phyloP scores from a whole-genome alignment of 2,888 invertebrate genomes.

The Drosophila gaucha region DNA sequence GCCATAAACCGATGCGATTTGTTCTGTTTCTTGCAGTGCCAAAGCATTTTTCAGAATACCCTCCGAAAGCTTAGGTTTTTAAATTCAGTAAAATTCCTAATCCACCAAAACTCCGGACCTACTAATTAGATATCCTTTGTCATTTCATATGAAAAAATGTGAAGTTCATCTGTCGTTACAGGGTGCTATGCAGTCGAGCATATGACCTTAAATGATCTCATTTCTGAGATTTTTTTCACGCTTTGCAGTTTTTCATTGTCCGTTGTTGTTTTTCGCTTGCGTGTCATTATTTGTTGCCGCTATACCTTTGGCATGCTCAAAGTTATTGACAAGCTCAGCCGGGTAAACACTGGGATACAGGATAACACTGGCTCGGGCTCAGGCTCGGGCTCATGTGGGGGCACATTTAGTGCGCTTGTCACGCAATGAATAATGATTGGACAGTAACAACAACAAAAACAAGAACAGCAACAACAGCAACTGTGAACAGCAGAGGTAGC shows the following conservation, averaged over 20 bases:
- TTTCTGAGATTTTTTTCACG: slow-evolving; percentile 11
- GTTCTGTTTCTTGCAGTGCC: slow-evolving; percentile 11
- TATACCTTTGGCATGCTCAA: slow-evolving; percentile 66
- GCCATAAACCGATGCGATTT: slow-evolving; percentile 41
- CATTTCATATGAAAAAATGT: background rate
- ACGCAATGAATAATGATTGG: slow-evolving; percentile 80
- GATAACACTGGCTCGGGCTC: slow-evolving; percentile 14
- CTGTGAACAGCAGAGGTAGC: slow-evolving; percentile 14
- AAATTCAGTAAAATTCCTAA: background rate
- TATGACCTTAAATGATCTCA: slow-evolving; percentile 6
- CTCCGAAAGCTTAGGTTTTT: background rate
- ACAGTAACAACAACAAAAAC: slow-evolving; percentile 35
- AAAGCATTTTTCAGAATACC: slow-evolving; percentile 1
- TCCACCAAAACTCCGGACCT: too few species aligned
- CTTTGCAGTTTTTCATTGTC: slow-evolving; percentile 38
- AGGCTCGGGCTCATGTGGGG: slow-evolving; percentile 25
- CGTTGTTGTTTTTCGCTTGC: slow-evolving; percentile 35
- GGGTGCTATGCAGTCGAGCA: background rate
- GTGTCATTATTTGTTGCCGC: slow-evolving; percentile 49
- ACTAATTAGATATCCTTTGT: background rate
- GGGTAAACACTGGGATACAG: slow-evolving; percentile 26
- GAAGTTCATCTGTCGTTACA: background rate
- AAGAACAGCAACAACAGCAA: slow-evolving; percentile 16
- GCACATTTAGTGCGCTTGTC: slow-evolving; percentile 73
- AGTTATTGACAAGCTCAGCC: slow-evolving; percentile 67